Base-by-base conservation (phyloP, 2,888 invertebrate species). In the Phaonia tiefii region DNA sequence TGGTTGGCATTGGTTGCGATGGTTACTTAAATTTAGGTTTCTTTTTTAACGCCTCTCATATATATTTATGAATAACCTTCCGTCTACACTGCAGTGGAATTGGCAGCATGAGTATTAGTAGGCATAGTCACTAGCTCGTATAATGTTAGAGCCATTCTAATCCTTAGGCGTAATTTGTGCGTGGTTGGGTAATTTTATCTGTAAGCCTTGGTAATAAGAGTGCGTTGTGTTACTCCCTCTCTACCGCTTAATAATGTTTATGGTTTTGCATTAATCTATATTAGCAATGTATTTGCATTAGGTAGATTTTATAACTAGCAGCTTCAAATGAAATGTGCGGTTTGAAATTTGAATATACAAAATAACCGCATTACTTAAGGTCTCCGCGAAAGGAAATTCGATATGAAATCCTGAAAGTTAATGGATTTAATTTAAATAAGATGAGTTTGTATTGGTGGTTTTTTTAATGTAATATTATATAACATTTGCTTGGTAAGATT, bases 191-290 rank as follows among this genome's bases (percentile, higher is more conserved):
- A 31, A 31, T 8, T 31, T 31, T 31, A 31, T 31, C 31, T 8
- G 8, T 31, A 31, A 8, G 31, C 8, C 31, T 31, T 31, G 31
- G 31, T 31, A 31, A 31, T 31, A 8, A 3, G 31, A 31, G 8
- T 8, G 31, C 4, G 31, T 3, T 8, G 8, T 31, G 8, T 8
- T 31, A 26, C 26, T 8, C 54, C 5, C 3, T 26, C 31, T 8
- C 56, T 2, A 56, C 56, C 56, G 56, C 56, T 56, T 26, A 56
- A 56, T 56, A 56, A 58, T 60, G 60, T 17, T 39, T 60, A 37
- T 39, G 60, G 60, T 60, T 17, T 60, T 2, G 2, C 39, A 8
- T 39, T 60, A 37, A 60, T 60, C 15, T 60, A 20, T 17, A 17
- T 60, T 37, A 39, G 60, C 17, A 4, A 17, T 15, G 58, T 58